A percentile compares a stretch with the other conserved stretches of the same genome.
These are phyloP conservation scores for Conistra vaccinii DNA, from an alignment of 2,888 invertebrate species.

Conservation along the genomic window DNA sequence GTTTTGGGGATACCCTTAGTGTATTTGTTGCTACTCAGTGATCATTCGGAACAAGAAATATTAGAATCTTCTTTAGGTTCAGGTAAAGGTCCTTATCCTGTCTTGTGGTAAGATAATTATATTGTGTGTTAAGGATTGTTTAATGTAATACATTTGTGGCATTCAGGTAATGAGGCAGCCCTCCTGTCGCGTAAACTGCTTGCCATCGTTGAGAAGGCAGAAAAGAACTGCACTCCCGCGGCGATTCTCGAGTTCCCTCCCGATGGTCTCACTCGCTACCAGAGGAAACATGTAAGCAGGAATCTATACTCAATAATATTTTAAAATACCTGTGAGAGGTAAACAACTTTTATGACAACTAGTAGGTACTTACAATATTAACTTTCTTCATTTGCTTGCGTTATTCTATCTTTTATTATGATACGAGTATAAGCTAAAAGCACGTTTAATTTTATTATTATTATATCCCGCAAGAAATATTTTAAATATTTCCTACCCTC, in stretches of 20 bases:
- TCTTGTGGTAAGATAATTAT: neutral
- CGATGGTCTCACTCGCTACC: conserved; percentile 93
- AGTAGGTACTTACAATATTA: neutral
- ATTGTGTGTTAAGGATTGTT: neutral
- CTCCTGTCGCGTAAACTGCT: conserved; percentile 76
- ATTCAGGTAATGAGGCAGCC: conserved; percentile 50
- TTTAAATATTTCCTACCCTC: neutral
- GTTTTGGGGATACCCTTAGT: conserved; percentile 80
- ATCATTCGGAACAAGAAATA: conserved; percentile 26
- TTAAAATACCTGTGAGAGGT: neutral
- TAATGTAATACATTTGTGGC: conserved; percentile 30
- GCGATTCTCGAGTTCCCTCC: conserved; percentile 95
- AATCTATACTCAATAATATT: neutral
- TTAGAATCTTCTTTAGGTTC: conserved; percentile 40
- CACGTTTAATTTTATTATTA: neutral
- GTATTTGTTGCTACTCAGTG: conserved; percentile 73
- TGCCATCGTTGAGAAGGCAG: conserved; percentile 69
- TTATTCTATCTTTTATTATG: neutral
- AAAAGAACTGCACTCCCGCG: conserved; percentile 92
- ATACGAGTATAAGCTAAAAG: neutral
- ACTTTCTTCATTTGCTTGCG: conserved; percentile 1
- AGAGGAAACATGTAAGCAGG: conserved; percentile 90
- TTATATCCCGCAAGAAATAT: too few species aligned
- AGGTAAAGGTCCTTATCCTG: conserved; percentile 67
- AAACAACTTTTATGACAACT: neutral